Evolutionary conservation across 2,113 vertebrate species (phyloP).

Genomic region (Trachemys scripta): DNA sequence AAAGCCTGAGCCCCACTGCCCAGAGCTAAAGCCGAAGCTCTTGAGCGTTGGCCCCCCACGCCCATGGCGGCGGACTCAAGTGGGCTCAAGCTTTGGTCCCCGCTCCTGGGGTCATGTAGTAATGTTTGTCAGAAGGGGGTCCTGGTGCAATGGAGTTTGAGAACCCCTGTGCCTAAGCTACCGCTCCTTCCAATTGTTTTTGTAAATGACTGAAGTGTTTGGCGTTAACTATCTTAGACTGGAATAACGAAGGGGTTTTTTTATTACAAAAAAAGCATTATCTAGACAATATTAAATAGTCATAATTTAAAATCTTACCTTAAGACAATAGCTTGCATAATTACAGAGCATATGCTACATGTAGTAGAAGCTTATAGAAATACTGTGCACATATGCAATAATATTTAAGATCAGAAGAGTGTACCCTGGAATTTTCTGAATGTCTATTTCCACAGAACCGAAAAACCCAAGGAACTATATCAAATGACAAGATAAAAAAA

Average conservation of each 20-base stretch:
- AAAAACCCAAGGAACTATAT: neutral
- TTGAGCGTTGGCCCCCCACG: no score
- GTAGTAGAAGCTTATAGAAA: neutral
- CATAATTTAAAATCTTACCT: neutral
- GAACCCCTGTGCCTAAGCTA: neutral
- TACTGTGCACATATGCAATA: neutral
- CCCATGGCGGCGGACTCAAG: no score
- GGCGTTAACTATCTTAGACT: neutral
- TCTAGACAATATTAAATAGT: neutral
- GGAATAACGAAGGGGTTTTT: neutral
- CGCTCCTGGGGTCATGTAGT: no score
- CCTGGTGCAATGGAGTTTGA: no score
- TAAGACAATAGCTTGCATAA: neutral
- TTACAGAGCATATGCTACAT: neutral
- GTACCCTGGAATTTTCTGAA: neutral
- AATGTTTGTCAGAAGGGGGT: no score
- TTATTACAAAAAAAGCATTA: neutral
- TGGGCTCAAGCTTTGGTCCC: no score
- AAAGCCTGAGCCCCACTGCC: no score
- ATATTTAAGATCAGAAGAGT: neutral
- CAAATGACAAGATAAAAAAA: neutral
- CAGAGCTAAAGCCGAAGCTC: no score
- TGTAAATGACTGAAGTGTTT: conserved; percentile 1
- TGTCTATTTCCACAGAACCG: neutral
- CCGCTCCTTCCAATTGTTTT: neutral